A percentile compares a stretch with the other conserved stretches of the same genome.
These are phyloP conservation scores for Camponotus vicinus DNA, from an alignment of 1,140 invertebrate genomes.

Conservation along the genomic window DNA sequence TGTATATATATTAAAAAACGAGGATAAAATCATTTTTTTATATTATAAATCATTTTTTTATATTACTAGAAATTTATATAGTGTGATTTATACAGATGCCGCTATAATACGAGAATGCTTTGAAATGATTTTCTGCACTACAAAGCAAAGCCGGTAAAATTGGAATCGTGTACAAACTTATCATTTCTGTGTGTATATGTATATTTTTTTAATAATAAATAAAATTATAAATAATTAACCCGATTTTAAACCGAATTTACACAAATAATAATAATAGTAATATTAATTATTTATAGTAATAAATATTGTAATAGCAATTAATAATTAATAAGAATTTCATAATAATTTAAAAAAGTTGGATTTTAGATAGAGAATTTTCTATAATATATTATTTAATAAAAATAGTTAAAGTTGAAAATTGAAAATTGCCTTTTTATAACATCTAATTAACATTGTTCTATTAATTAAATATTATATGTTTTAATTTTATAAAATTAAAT, in stretches of 20 bases:
- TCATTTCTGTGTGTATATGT: too few relatives aligned
- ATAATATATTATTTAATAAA: not conserved
- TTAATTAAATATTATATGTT: not conserved
- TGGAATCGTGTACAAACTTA: not conserved
- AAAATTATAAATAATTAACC: too few relatives aligned
- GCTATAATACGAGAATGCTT: slow-evolving; percentile 29
- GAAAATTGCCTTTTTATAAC: not conserved
- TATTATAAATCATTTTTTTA: not conserved
- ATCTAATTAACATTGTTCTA: not conserved
- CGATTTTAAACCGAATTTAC: too few relatives aligned
- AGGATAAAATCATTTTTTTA: not conserved
- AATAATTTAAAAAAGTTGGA: too few relatives aligned
- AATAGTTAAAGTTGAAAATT: not conserved
- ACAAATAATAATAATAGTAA: too few relatives aligned
- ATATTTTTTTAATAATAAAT: not conserved
- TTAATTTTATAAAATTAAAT: slow-evolving; percentile 14
- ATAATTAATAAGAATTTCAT: too few relatives aligned
- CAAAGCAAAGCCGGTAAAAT: slow-evolving; percentile 30
- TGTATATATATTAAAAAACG: not conserved
- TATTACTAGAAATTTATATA: not conserved
- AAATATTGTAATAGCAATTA: not conserved
- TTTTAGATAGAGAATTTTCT: not conserved
- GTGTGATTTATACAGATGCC: not conserved
- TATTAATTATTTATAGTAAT: slow-evolving; percentile 4
- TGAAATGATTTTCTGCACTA: not conserved